Base-by-base conservation (phyloP, 2,113 vertebrate species). In the Thryonomys swinderianus region DNA sequence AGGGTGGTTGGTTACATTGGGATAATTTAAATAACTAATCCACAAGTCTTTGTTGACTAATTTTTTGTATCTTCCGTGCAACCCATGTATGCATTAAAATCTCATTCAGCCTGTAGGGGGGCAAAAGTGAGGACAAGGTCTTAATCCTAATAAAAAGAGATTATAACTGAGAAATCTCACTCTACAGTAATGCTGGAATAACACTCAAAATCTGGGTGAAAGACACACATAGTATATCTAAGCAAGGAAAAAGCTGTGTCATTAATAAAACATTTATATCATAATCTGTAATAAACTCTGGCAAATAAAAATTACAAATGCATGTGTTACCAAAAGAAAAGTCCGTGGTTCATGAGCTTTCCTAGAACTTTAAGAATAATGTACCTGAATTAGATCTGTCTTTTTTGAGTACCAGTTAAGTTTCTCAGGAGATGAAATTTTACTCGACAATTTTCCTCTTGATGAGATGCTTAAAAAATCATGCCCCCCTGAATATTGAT, bases 1-100 rank as follows among this genome's bases (percentile, higher is more conserved):
- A 90, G 21, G 81, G 5, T 53, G 69, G 12, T 85, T 53, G 69
- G 12, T 85, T 79, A 53, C 82, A 23, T 30, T 93, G 55, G 85
- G 40, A 76, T 71, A 14, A 61, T 87, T 94, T 94, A 64, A 95
- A 45, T 91, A 94, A 81, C 53, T 61, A 48, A 69, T 82, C 16
- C 57, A 62, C 8, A 90, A 84, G 86, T 45, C 80, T 64, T 85
- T 59, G 25, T 57, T 66, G 53, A 92, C 18, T 85, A 73, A 81
- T 21, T 69, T 3, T 66, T 51, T 59, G 30, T 37, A 57, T 91
- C 51, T 32, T 96, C 8, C 37, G 7, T 48, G 8, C 18, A 69
- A 34, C 27, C 34, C 51, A 32, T 40, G 13, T 85, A 3, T 30
- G 11, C 88, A 86, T 74, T 78, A 51, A 78, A 88, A 55, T 94